Evolutionary conservation across 2,888 invertebrate genomes (phyloP), one percentile per base, ranked within the genome.

Genomic region (Napeogenes inachia): DNA sequence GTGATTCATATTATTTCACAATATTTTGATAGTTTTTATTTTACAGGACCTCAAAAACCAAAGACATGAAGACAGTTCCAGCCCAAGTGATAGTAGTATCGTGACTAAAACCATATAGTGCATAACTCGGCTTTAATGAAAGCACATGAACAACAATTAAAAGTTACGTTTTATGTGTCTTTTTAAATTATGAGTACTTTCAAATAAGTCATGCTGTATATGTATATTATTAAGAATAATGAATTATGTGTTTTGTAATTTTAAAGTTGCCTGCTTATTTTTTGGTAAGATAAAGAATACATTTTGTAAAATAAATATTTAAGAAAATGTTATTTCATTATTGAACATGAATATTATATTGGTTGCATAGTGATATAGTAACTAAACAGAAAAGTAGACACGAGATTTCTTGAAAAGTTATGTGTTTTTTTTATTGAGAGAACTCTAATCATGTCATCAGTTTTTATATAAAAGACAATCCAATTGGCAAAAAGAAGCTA

Each of bases 91-190:
- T 65, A 87, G 85, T 78, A 90, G 83, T 81, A 83, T 91, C 61
- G 87, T 91, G 75, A 89, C 90, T 70, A 91, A 91, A 75, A 91
- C 91, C 69, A 91, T 91, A 79, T 91, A 89, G 89, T 89, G 89
- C 68, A 81, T 82, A 84, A 90, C 89, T 75, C 83, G 89, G 68
- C 85, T 89, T 65, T 90, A 89, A 81, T 81, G 84, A 73, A 77
- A 73, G 70, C 65, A 77, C 75, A 69, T 74, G 70, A 79, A n/a
- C 35, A 63, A 66, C 60, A 62, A 21, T 62, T 57, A 30, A 56
- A 67, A 57, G 45, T 61, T 61, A 54, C 32, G 21, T 56, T 56
- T 62, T 38, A 59, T 50, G 21, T 50, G 50, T 50, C 46, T 54
- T 30, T 45, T 56, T 53, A 60, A 33, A 55, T 64, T 50, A 60